Evolutionary conservation across 2,888 invertebrate species (phyloP).

Genomic region (Spodoptera littoralis): DNA sequence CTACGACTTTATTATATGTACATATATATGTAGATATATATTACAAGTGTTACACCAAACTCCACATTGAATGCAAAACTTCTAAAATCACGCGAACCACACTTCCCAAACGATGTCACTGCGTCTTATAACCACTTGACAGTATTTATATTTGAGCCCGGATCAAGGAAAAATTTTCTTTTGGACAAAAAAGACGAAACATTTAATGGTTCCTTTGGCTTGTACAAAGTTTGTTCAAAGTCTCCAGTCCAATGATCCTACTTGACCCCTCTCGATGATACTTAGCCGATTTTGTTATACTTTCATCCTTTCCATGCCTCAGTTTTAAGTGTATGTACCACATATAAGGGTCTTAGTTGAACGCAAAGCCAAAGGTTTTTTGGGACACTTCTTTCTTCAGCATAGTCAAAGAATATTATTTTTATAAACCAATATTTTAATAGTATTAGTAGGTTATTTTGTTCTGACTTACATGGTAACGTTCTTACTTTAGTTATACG

Average conservation of each 20-base stretch:
- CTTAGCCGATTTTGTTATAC: slow-evolving; percentile 29
- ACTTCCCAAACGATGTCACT: no score
- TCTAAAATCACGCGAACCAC: no score
- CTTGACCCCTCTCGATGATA: slow-evolving; percentile 43
- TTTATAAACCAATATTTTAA: no score
- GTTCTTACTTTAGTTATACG: no score
- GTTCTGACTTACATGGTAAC: no score
- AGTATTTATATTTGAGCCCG: slow-evolving; percentile 21
- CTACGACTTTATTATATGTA: no score
- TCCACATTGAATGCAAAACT: no score
- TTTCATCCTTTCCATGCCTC: slow-evolving; percentile 3
- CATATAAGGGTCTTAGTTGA: not conserved
- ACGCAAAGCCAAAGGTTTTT: not conserved
- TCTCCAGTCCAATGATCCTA: slow-evolving; percentile 25
- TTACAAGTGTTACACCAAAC: no score
- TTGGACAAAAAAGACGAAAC: not conserved
- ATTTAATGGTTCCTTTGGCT: slow-evolving; percentile 5
- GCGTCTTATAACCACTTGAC: slow-evolving; percentile 26
- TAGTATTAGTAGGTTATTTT: no score
- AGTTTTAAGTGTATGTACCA: slow-evolving; percentile 10
- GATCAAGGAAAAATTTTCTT: not conserved
- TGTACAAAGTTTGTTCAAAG: slow-evolving; percentile 35
- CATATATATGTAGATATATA: no score
- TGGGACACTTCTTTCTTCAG: no score
- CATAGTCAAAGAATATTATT: no score